A percentile compares a stretch with the other conserved stretches of the same genome.
Evolutionary conservation across 2,888 invertebrate genomes (phyloP).

Genomic region (Drosophila diplacantha): DNA sequence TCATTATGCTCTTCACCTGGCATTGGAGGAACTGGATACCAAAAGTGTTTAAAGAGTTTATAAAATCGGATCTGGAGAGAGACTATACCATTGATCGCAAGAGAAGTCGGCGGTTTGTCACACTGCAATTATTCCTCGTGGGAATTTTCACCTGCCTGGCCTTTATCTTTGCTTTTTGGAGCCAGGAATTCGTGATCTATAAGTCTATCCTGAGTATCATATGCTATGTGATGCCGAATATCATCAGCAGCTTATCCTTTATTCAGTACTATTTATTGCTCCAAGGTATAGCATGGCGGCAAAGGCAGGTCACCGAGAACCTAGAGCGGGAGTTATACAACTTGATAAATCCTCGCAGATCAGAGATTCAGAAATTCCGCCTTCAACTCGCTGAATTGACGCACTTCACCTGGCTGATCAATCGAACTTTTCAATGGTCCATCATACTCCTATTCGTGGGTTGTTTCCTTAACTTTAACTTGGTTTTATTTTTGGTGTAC

Average conservation of each 20-base stretch:
- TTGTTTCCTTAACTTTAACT: constrained; percentile 53
- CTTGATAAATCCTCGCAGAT: constrained; percentile 8
- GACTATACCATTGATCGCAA: constrained; percentile 29
- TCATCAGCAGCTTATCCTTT: constrained; percentile 46
- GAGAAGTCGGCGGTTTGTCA: constrained; percentile 21
- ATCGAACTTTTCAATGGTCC: constrained; percentile 42
- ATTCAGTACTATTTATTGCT: constrained; percentile 46
- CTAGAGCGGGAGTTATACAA: constrained; percentile 33
- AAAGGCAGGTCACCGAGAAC: constrained; percentile 24
- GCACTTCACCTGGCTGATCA: constrained; percentile 43
- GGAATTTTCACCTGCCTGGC: constrained; percentile 17
- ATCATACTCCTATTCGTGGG: constrained; percentile 44
- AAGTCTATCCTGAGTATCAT: constrained; percentile 16
- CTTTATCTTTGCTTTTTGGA: constrained; percentile 14
- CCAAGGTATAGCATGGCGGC: constrained; percentile 39
- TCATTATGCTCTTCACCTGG: constrained; percentile 38
- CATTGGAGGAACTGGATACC: constrained; percentile 35
- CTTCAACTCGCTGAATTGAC: constrained; percentile 36
- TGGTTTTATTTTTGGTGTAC: constrained; percentile 49
- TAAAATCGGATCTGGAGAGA: constrained; percentile 41
- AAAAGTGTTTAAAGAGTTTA: constrained; percentile 19
- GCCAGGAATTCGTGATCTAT: not conserved
- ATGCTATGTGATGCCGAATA: constrained; percentile 50
- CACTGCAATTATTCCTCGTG: constrained; percentile 37
- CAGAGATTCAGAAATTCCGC: constrained; percentile 37